phyloP scores from a whole-genome alignment of 2,113 vertebrate species.

The Cnemophilus loriae region DNA sequence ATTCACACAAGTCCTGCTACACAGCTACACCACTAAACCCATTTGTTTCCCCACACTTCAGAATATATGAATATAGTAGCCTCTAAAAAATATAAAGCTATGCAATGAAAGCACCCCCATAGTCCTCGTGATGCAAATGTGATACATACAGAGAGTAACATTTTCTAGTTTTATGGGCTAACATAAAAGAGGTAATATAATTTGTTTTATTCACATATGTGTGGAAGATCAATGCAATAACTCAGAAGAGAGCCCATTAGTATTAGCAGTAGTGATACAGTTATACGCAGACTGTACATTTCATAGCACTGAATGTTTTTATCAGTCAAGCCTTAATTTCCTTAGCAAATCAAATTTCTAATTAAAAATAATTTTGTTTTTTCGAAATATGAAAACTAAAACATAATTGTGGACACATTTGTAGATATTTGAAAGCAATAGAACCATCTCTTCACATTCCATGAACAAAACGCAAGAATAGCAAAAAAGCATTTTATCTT shows the following conservation, averaged over 20 bases:
- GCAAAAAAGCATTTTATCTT: background rate
- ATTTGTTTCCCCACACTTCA: background rate
- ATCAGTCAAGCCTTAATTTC: background rate
- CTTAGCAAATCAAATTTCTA: background rate
- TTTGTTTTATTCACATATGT: conserved; percentile 49
- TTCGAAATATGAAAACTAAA: background rate
- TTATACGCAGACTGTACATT: background rate
- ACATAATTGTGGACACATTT: background rate
- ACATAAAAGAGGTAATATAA: conserved; percentile 38
- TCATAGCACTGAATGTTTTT: background rate
- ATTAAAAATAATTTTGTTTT: background rate
- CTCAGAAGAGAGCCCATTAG: conserved; percentile 14
- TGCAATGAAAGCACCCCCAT: background rate
- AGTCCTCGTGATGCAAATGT: conserved; percentile 13
- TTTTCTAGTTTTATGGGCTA: conserved; percentile 34
- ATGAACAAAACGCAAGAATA: background rate
- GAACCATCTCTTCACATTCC: background rate
- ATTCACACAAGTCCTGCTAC: background rate
- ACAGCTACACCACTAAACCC: background rate
- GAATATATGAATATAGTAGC: background rate
- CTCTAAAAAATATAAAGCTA: background rate
- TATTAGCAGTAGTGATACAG: background rate
- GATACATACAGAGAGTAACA: conserved; percentile 23
- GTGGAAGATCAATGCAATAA: conserved; percentile 34
- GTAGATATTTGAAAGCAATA: background rate